Conservation (phyloP, 1,140 invertebrate genomes). For the Formica selysi region DNA sequence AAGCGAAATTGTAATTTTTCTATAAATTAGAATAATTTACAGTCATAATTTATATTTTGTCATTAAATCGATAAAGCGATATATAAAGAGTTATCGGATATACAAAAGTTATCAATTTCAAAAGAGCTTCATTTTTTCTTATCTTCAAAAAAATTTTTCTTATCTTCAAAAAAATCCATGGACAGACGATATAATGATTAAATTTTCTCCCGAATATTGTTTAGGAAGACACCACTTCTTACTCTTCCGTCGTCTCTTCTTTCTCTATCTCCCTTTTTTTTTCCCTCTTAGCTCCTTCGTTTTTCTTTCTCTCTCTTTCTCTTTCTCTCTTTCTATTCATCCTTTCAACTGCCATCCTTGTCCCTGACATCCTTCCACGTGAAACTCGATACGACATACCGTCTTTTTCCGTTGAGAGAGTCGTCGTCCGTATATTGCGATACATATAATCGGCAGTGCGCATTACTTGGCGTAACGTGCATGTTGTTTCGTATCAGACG, state of each 20-base stretch:
- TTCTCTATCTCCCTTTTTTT: neutral
- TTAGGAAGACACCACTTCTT: neutral
- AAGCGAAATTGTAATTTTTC: neutral
- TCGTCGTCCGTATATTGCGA: slow-evolving; percentile 37
- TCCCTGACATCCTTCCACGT: neutral
- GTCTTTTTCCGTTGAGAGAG: slow-evolving; percentile 53
- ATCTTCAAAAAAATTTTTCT: too few relatives aligned
- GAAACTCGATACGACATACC: neutral
- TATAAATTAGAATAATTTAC: slow-evolving; percentile 18
- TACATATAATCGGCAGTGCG: slow-evolving; percentile 60
- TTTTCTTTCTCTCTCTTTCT: neutral
- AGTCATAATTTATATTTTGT: slow-evolving; percentile 5
- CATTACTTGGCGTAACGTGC: slow-evolving; percentile 67
- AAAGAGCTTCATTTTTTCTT: neutral
- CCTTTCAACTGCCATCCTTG: neutral
- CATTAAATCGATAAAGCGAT: slow-evolving; percentile 1
- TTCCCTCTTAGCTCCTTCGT: slow-evolving; percentile 11
- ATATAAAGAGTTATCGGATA: neutral
- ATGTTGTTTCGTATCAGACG: slow-evolving; percentile 65
- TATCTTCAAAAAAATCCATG: neutral
- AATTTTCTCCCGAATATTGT: neutral
- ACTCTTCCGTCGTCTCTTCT: slow-evolving; percentile 21
- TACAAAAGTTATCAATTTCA: slow-evolving; percentile 1
- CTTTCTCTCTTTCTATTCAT: slow-evolving; percentile 22
- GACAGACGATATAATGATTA: neutral